Percentiles rank a stretch among this genome's conserved stretches.
phyloP scores from a whole-genome alignment of 2,797 vertebrate genomes.

The Falco naumanni region DNA sequence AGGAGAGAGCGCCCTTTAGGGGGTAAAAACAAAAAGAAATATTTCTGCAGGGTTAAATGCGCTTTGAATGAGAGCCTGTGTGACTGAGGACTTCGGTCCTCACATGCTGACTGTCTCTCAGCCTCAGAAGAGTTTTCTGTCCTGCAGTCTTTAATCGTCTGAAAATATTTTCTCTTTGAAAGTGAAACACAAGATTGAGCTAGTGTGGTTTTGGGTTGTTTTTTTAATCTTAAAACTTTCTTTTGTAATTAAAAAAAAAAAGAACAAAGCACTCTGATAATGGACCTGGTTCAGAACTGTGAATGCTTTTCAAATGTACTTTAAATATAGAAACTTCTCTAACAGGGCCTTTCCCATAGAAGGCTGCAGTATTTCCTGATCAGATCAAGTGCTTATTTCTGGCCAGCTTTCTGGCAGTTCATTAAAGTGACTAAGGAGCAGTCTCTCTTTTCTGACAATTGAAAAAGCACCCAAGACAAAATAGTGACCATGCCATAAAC shows the following conservation, averaged over 20 bases:
- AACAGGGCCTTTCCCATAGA: not conserved
- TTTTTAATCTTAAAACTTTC: not conserved
- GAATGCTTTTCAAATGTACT: not conserved
- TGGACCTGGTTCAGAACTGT: not conserved
- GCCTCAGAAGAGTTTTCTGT: not conserved
- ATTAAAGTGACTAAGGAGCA: conserved; percentile 33
- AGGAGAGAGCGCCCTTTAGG: not conserved
- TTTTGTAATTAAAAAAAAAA: not conserved
- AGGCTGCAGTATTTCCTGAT: conserved; percentile 11
- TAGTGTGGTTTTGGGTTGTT: not conserved
- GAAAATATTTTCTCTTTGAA: not conserved
- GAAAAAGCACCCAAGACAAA: not conserved
- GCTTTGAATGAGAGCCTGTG: not conserved
- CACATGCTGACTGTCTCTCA: not conserved
- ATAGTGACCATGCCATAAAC: not conserved
- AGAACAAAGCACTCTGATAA: not conserved
- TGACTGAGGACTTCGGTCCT: not conserved
- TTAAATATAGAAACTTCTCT: conserved; percentile 6
- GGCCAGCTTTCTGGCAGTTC: conserved; percentile 12
- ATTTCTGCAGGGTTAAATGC: not conserved
- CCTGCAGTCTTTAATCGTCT: not conserved
- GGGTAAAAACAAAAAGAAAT: not conserved
- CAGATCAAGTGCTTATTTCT: not conserved
- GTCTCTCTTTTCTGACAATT: not conserved
- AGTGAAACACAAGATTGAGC: not conserved